phyloP scores from a whole-genome alignment of 2,888 invertebrate species.

The Hofmannophila pseudospretella region DNA sequence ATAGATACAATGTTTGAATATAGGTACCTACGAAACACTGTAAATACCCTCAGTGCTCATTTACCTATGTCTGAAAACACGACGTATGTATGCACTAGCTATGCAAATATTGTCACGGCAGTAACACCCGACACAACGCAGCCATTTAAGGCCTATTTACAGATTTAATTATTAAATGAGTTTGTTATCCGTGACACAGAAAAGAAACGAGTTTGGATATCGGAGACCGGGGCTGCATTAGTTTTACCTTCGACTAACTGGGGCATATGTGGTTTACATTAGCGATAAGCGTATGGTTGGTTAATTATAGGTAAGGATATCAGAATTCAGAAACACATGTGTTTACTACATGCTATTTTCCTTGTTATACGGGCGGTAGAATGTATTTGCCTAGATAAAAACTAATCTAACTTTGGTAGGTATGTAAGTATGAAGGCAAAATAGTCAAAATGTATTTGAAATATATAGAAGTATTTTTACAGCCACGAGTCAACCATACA shows the following conservation, averaged over 20 bases:
- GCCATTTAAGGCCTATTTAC: conserved; percentile 17
- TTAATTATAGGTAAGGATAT: not conserved
- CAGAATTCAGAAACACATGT: not conserved
- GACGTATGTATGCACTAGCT: not conserved
- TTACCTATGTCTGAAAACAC: too few species aligned
- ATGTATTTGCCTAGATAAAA: too few species aligned
- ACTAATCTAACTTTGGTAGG: too few species aligned
- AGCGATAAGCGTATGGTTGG: conserved; percentile 9
- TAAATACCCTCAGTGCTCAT: too few species aligned
- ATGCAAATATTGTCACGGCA: conserved; percentile 6
- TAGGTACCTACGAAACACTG: too few species aligned
- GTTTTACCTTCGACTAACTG: conserved; percentile 21
- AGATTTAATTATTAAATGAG: conserved; percentile 32
- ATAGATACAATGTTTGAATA: too few species aligned
- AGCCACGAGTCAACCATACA: too few species aligned
- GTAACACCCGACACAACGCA: conserved; percentile 2
- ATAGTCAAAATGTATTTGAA: too few species aligned
- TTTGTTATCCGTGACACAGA: conserved; percentile 66
- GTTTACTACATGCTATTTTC: not conserved
- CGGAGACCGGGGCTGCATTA: conserved; percentile 22
- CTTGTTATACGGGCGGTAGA: not conserved
- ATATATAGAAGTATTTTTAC: too few species aligned
- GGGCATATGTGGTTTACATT: conserved; percentile 44
- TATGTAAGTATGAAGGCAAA: too few species aligned
- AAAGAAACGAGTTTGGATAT: conserved; percentile 53